These are phyloP conservation scores for Elanus axillaris DNA, from an alignment of 2,113 vertebrate genomes.

Conservation along the genomic window DNA sequence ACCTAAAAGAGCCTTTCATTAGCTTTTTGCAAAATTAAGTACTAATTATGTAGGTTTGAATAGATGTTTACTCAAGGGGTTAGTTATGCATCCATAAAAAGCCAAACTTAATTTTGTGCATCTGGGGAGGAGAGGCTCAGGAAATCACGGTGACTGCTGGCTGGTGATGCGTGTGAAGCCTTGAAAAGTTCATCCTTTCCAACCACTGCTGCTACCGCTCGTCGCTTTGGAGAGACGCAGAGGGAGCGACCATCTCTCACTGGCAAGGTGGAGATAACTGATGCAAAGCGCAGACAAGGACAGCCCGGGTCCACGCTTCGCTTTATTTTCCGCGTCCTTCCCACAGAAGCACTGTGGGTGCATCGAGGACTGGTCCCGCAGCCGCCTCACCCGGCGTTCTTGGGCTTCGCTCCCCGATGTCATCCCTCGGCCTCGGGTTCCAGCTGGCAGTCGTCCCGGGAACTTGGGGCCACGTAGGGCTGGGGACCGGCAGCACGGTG, in stretches of 20 bases:
- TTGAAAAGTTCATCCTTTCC: neutral
- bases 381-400: too few species aligned
- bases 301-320: rapidly evolving
- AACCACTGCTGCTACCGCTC: rapidly evolving
- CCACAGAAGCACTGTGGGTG: rapidly evolving
- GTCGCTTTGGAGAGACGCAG: rapidly evolving
- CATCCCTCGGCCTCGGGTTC: neutral
- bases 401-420: neutral
- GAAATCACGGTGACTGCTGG: neutral
- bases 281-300: neutral
- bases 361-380: neutral
- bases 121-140: neutral
- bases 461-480: neutral
- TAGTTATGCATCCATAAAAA: neutral
- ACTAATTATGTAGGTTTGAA: neutral
- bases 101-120: neutral
- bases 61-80: neutral
- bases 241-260: rapidly evolving
- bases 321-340: rapidly evolving
- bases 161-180: neutral
- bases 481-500: rapidly evolving
- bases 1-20: neutral
- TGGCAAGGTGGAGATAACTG: neutral
- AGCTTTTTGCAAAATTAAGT: neutral
- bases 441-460: neutral